Evolutionary conservation across 2,113 vertebrate species (phyloP).

Genomic region (Lepisosteus osseus): DNA sequence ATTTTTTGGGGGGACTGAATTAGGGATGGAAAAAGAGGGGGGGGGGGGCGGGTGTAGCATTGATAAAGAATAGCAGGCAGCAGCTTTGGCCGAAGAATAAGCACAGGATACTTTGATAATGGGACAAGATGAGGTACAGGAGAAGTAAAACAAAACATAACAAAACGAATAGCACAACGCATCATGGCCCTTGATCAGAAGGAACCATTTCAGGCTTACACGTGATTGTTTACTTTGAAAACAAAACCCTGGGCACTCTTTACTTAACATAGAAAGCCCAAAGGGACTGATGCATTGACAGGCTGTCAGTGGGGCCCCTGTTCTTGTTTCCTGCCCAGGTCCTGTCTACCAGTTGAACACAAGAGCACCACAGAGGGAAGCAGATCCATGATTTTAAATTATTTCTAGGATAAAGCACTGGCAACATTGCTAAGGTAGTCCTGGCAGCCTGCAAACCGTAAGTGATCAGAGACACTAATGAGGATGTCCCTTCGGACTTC

Average conservation of each 20-base stretch:
- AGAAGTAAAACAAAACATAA: not conserved
- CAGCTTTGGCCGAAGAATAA: constrained; percentile 25
- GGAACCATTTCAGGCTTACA: not conserved
- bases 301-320: not conserved
- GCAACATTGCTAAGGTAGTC: not conserved
- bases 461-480: no score
- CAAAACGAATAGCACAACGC: no score
- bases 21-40: constrained; percentile 14
- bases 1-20: constrained; percentile 23
- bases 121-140: constrained; percentile 3
- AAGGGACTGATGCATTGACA: not conserved
- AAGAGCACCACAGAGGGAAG: not conserved
- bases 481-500: no score
- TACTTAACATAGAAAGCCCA: not conserved
- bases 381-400: not conserved
- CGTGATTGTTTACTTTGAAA: constrained; percentile 8
- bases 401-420: not conserved
- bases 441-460: no score
- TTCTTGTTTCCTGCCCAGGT: not conserved
- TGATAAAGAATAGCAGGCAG: constrained; percentile 20
- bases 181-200: not conserved
- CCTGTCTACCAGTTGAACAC: not conserved
- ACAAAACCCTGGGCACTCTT: not conserved
- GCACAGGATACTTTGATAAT: constrained; percentile 16
- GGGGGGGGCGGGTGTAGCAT: no score